Evolutionary conservation across 2,888 invertebrate genomes (phyloP).

Genomic region (Drosophila cognata): DNA sequence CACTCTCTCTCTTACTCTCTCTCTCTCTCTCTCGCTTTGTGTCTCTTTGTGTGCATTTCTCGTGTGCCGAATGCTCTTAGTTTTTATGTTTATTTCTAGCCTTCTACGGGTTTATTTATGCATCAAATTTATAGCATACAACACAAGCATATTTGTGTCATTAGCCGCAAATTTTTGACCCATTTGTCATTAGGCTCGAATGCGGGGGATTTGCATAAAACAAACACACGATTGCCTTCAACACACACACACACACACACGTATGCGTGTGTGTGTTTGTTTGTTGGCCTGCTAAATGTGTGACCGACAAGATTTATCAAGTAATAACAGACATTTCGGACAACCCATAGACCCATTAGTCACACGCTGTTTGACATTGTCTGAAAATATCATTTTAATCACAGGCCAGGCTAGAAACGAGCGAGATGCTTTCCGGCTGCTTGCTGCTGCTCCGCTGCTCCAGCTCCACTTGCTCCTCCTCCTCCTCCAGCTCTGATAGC

Average conservation of each 20-base stretch:
- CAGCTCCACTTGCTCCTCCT: background rate
- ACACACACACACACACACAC: slow-evolving; percentile 29
- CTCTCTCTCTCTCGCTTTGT: background rate
- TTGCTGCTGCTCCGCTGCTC: background rate
- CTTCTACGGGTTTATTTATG: slow-evolving; percentile 67
- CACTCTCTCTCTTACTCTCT: background rate
- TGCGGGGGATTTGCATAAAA: slow-evolving; percentile 77
- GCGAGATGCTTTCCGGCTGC: slow-evolving; percentile 9
- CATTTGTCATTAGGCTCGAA: slow-evolving; percentile 76
- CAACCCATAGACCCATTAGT: slow-evolving; percentile 81
- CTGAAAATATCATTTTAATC: slow-evolving; percentile 80
- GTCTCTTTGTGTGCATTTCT: slow-evolving; percentile 1
- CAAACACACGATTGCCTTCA: slow-evolving; percentile 52
- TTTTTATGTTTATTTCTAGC: slow-evolving; percentile 22
- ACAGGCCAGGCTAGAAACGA: slow-evolving; percentile 48
- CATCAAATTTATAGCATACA: slow-evolving; percentile 71
- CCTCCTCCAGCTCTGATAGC: background rate
- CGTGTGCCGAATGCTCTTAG: background rate
- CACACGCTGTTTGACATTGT: slow-evolving; percentile 81
- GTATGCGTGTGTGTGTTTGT: background rate
- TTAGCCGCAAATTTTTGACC: slow-evolving; percentile 80
- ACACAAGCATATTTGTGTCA: slow-evolving; percentile 79
- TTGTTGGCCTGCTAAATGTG: slow-evolving; percentile 62
- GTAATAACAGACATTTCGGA: slow-evolving; percentile 81
- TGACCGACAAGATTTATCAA: slow-evolving; percentile 81